phyloP scores from a whole-genome alignment of 2,113 vertebrate species.

The Seriola dumerili region DNA sequence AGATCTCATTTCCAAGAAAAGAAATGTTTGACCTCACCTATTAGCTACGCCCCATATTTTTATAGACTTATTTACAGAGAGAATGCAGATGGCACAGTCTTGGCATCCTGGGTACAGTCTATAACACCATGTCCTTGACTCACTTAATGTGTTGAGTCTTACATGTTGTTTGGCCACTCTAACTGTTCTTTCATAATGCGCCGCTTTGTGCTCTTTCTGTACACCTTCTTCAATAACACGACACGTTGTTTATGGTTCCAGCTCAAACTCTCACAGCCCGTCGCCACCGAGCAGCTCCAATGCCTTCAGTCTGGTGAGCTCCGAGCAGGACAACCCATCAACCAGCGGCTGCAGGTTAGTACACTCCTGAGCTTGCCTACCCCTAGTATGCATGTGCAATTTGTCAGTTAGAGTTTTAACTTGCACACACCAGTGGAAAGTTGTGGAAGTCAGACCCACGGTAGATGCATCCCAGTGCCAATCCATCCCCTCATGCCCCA shows the following conservation, averaged over 20 bases:
- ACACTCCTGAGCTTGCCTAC: not conserved
- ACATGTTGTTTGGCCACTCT: slow-evolving; percentile 10
- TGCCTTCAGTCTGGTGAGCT: slow-evolving; percentile 90
- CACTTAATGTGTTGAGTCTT: slow-evolving; percentile 18
- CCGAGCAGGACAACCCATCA: slow-evolving; percentile 90
- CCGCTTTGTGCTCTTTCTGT: not conserved
- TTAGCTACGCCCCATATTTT: not conserved
- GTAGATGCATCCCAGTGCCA: not conserved
- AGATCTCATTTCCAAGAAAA: not conserved
- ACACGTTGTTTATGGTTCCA: slow-evolving; percentile 58
- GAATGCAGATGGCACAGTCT: not conserved
- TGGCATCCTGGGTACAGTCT: not conserved
- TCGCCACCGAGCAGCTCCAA: slow-evolving; percentile 88
- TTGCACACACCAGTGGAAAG: not conserved
- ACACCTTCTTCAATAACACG: slow-evolving; percentile 15
- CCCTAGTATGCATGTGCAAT: too few relatives aligned
- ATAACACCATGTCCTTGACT: slow-evolving; percentile 14
- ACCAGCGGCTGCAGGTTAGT: slow-evolving; percentile 92
- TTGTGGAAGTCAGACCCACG: not conserved
- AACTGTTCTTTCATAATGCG: not conserved
- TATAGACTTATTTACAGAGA: not conserved
- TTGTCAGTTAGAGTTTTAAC: not conserved
- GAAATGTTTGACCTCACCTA: not conserved
- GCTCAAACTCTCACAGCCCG: slow-evolving; percentile 87
- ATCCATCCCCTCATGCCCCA: not conserved